Conservation (phyloP, 2,888 invertebrate genomes). For the Campaea margaritaria region DNA sequence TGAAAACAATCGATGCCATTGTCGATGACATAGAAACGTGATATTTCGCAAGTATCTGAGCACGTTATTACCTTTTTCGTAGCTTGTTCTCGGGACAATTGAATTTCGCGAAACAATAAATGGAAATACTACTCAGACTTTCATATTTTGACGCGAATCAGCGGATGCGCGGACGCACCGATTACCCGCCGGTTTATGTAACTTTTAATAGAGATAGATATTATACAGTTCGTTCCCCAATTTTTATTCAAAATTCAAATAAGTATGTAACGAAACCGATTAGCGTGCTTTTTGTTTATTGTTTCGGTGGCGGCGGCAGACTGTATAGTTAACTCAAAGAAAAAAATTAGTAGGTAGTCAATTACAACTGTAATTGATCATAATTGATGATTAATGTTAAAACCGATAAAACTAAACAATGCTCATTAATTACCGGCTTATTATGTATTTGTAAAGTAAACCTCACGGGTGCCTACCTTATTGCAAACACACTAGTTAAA, state of each 20-base stretch:
- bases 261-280: no score
- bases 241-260: no score
- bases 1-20: constrained; percentile 45
- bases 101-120: constrained; percentile 4
- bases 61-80: constrained; percentile 7
- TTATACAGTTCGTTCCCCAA: no score
- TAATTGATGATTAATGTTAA: no score
- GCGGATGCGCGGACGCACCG: not conserved
- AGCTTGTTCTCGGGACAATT: not conserved
- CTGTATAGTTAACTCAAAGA: no score
- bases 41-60: not conserved
- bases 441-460: constrained; percentile 1
- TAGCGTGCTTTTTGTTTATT: no score
- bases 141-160: not conserved
- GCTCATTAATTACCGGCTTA: no score
- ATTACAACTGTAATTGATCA: no score
- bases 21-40: constrained; percentile 14
- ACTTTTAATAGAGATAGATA: not conserved
- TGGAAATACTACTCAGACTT: not conserved
- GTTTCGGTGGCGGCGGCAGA: no score
- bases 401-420: no score
- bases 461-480: not conserved
- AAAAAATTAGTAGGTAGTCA: no score
- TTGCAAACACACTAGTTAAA: constrained; percentile 2
- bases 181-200: no score